These are phyloP conservation scores for Emydoidea blandingii DNA, from an alignment of 2,797 vertebrate genomes.

Conservation along the genomic window DNA sequence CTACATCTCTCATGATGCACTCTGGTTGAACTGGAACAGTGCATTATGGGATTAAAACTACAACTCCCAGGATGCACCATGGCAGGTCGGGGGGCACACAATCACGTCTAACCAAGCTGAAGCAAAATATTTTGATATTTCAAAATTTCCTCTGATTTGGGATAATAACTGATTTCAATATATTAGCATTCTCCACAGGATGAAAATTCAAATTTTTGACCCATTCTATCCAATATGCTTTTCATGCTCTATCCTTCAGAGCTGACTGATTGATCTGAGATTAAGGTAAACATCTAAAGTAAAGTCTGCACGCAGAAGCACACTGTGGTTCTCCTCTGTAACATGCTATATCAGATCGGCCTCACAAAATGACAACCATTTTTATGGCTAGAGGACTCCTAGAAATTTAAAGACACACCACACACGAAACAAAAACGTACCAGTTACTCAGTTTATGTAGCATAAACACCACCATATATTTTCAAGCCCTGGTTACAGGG, in stretches of 20 bases:
- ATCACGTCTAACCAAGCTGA: not conserved
- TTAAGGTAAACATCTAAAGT: not conserved
- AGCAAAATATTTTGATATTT: not conserved
- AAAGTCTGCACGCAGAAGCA: not conserved
- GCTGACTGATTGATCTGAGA: not conserved
- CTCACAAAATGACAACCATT: not conserved
- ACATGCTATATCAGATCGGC: not conserved
- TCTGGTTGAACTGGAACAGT: accelerated
- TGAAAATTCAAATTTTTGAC: not conserved
- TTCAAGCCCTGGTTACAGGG: not conserved
- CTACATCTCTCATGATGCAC: not conserved
- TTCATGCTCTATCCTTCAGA: not conserved
- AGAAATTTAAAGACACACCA: not conserved
- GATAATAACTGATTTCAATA: not conserved
- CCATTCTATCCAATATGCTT: not conserved
- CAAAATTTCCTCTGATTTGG: not conserved
- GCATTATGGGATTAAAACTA: not conserved
- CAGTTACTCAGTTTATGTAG: not conserved
- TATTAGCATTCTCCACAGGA: not conserved
- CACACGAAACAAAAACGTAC: not conserved
- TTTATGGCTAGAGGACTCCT: not conserved
- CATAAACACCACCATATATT: not conserved
- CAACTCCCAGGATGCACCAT: not conserved
- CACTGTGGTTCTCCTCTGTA: not conserved
- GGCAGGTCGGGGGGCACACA: not conserved